phyloP scores from a whole-genome alignment of 2,797 vertebrate species.

The Poecilia velifera region DNA sequence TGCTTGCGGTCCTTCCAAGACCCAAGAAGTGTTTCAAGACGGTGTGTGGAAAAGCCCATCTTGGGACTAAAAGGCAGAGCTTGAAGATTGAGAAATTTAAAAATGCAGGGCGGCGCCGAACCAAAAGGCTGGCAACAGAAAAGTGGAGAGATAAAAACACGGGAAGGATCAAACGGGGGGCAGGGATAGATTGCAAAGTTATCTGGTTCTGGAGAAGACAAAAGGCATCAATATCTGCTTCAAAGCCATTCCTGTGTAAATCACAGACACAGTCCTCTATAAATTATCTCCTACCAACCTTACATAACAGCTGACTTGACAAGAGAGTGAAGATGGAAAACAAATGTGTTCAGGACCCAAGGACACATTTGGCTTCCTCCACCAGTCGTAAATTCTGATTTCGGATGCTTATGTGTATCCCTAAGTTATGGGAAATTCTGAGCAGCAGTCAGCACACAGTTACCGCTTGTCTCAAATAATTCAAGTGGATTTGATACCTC shows the following conservation, averaged over 20 bases:
- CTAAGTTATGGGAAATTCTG: background rate
- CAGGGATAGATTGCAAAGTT: constrained; percentile 34
- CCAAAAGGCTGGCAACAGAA: constrained; percentile 19
- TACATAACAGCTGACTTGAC: constrained; percentile 48
- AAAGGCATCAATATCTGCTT: constrained; percentile 71
- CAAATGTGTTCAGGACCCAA: constrained; percentile 38
- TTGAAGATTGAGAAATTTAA: constrained; percentile 14
- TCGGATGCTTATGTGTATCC: background rate
- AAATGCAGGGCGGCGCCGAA: constrained; percentile 15
- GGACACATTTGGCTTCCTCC: constrained; percentile 12
- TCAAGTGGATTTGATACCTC: constrained; percentile 7
- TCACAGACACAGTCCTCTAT: constrained; percentile 61
- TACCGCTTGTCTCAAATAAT: constrained; percentile 7
- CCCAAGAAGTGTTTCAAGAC: constrained; percentile 26
- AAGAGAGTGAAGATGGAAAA: constrained; percentile 42
- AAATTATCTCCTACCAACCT: constrained; percentile 47
- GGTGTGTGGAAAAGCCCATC: constrained; percentile 35
- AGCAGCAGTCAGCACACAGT: constrained; percentile 1
- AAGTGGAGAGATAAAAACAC: constrained; percentile 24
- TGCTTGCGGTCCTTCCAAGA: background rate
- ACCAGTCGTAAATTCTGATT: background rate
- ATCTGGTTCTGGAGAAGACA: constrained; percentile 45
- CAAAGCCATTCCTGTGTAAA: constrained; percentile 72
- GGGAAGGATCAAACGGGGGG: constrained; percentile 16
- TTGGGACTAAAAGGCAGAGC: constrained; percentile 25